These are phyloP conservation scores for Marmota monax DNA, from an alignment of 2,113 vertebrate genomes.

Conservation along the genomic window DNA sequence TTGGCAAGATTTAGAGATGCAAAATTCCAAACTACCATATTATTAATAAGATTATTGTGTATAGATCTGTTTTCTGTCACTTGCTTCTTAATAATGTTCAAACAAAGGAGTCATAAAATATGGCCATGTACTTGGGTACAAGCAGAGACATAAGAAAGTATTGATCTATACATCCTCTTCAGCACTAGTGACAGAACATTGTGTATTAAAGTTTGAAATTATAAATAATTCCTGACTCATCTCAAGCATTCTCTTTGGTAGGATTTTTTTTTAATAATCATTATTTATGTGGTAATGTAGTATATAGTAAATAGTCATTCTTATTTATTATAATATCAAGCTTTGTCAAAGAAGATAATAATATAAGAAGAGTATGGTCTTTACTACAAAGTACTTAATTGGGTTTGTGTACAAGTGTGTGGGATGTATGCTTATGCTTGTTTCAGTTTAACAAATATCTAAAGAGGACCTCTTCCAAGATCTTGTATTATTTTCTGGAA, in stretches of 20 bases:
- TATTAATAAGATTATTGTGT: neutral
- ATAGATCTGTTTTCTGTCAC: conserved; percentile 36
- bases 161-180: neutral
- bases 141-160: conserved; percentile 31
- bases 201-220: conserved; percentile 59
- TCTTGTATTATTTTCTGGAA: conserved; percentile 24
- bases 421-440: neutral
- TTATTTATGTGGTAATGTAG: conserved; percentile 4
- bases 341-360: neutral
- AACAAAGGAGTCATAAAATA: neutral
- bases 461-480: neutral
- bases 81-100: conserved; percentile 29
- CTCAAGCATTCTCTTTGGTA: neutral
- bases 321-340: neutral
- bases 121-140: neutral
- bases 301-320: neutral
- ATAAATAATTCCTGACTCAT: conserved; percentile 56
- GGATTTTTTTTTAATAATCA: conserved; percentile 26
- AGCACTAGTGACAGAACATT: conserved; percentile 5
- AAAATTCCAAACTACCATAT: neutral
- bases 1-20: conserved; percentile 46
- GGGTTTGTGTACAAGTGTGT: neutral
- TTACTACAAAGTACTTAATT: neutral
- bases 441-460: neutral
- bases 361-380: neutral